A percentile compares a stretch with the other conserved stretches of the same genome.
These are phyloP conservation scores for Sesamia nonagrioides DNA, from an alignment of 1,140 invertebrate species.

Conservation along the genomic window DNA sequence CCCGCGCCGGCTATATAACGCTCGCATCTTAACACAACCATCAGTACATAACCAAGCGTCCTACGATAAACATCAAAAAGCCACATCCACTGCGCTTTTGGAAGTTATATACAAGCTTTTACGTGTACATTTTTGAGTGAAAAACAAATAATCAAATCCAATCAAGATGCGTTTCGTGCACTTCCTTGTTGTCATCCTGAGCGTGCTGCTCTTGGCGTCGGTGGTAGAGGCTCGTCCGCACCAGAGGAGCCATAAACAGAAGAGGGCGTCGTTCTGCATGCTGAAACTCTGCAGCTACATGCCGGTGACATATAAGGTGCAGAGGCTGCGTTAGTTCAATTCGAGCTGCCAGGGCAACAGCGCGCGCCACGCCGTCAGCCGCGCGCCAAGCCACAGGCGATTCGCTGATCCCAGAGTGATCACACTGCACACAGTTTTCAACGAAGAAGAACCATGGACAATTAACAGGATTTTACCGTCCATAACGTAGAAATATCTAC, in stretches of 20 bases:
- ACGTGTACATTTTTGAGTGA: slow-evolving; percentile 28
- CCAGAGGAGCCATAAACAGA: slow-evolving; percentile 56
- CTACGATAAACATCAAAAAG: slow-evolving; percentile 64
- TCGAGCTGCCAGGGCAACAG: neutral
- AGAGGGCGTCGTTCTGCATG: slow-evolving; percentile 69
- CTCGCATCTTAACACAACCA: slow-evolving; percentile 63
- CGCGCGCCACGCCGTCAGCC: neutral
- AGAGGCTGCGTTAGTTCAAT: slow-evolving; percentile 25
- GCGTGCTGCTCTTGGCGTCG: slow-evolving; percentile 56
- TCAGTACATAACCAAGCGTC: slow-evolving; percentile 70
- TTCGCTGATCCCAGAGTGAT: neutral
- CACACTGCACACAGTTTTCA: neutral
- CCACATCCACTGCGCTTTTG: slow-evolving; percentile 19
- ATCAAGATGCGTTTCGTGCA: slow-evolving; percentile 72
- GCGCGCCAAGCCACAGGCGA: neutral
- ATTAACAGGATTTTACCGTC: neutral
- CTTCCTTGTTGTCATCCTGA: slow-evolving; percentile 57
- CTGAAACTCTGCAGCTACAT: slow-evolving; percentile 74
- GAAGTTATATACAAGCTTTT: slow-evolving; percentile 13
- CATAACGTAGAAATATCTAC: slow-evolving; percentile 4
- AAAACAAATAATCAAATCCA: slow-evolving; percentile 5
- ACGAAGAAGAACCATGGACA: neutral
- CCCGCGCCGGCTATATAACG: slow-evolving; percentile 72
- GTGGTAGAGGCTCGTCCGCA: slow-evolving; percentile 61
- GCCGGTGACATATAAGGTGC: slow-evolving; percentile 55